Conservation (phyloP, 92 coral and sea anemone genomes). For the Chrysogorgia sp. region DNA sequence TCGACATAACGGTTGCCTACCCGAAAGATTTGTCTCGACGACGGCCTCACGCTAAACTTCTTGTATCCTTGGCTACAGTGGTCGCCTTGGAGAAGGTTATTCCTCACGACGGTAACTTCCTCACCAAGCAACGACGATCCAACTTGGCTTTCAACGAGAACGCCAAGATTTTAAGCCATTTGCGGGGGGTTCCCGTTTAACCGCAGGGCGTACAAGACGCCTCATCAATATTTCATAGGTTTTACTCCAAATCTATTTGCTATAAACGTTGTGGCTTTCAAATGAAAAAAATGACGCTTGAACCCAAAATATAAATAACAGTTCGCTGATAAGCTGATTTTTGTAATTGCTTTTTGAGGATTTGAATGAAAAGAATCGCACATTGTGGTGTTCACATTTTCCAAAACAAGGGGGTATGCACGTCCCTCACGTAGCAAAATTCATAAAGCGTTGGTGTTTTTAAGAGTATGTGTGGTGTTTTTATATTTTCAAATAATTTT, state of each 20-base stretch:
- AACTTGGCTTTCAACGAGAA: slow-evolving; percentile 87
- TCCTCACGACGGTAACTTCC: slow-evolving; percentile 97
- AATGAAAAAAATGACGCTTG: slow-evolving; percentile 1
- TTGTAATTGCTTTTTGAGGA: too few relatives aligned
- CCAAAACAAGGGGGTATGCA: too few relatives aligned
- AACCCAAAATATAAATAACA: background rate
- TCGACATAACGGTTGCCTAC: slow-evolving; percentile 76
- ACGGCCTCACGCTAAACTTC: slow-evolving; percentile 97
- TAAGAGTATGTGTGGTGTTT: too few relatives aligned
- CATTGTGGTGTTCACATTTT: too few relatives aligned
- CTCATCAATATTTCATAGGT: slow-evolving; percentile 42
- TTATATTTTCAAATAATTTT: too few relatives aligned
- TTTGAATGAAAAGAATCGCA: too few relatives aligned
- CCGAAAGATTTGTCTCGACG: slow-evolving; percentile 79
- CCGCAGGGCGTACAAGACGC: slow-evolving; percentile 58
- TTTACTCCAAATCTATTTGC: background rate
- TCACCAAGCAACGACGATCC: slow-evolving; percentile 96
- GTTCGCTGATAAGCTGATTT: too few relatives aligned
- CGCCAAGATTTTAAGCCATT: slow-evolving; percentile 57
- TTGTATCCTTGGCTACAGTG: slow-evolving; percentile 99
- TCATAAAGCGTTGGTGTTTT: too few relatives aligned
- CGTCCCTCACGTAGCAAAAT: too few relatives aligned
- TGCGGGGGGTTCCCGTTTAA: slow-evolving; percentile 57
- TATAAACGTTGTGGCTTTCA: slow-evolving; percentile 17
- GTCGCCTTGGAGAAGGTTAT: slow-evolving; percentile 99